Evolutionary conservation across 2,797 vertebrate species (phyloP), one percentile per base, ranked within the genome.

Genomic region (Gastrophryne carolinensis): DNA sequence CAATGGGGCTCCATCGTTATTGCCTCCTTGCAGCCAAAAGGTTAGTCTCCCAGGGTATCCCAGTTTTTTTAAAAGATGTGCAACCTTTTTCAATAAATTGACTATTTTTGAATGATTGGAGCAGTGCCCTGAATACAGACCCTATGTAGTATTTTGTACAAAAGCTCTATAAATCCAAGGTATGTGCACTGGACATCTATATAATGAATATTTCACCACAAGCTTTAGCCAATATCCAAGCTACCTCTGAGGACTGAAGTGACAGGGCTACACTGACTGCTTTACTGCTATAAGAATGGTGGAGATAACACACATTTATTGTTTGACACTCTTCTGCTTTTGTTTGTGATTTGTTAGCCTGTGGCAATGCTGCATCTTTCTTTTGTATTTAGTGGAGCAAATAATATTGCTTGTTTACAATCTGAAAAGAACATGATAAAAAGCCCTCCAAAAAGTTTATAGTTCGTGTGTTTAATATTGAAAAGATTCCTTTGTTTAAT

Each of bases 211-310:
- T 29, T 56, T 15, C 23, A 27, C 39, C 27, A 26, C 50, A 50
- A 52, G 32, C 60, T 41, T 19, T 50, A 19, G 26, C 47, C 39
- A 73, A 73, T 54, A 41, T 15, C 61, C 15, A 35, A 60, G 52
- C 61, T 49, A 60, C 53, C 24, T 39, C 26, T 52, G 50, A 75
- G 29, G 30, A 56, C 44, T 2, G 21, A 37, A 13, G 62, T 56
- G 57, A 39, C 61, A 57, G 57, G 2, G 2, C 30, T 65, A 41
- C 47, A 84, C 85, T 82, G 86, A 89, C 89, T 91, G 86, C 87
- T 89, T 86, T 84, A 85, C 82, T 87, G 86, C 85, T 86, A 90
- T 78, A 89, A 84, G 89, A 90, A 91, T 91, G 83, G 21, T 60
- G 83, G 87, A 90, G 90, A 69, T 70, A 72, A 60, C 86, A 86